Conservation (phyloP, 37 sponge, comb jelly and placozoan species). For the Axinella damicornis region DNA sequence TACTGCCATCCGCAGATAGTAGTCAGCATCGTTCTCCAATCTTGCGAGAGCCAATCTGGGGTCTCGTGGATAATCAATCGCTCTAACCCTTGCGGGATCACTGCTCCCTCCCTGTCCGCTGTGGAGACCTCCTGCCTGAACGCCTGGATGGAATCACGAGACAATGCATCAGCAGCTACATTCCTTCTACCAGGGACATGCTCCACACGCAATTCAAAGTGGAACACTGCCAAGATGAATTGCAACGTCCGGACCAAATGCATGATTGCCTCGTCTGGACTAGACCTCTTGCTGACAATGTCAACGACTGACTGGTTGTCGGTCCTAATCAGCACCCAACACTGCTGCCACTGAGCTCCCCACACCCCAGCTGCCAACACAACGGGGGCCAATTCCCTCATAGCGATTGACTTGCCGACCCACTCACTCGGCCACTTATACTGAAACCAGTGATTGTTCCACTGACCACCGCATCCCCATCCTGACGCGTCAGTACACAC, state of each 20-base stretch:
- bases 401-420: not conserved
- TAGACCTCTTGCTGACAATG: not conserved
- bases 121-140: not conserved
- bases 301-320: conserved; percentile 21
- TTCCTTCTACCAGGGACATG: conserved; percentile 27
- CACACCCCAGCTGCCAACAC: conserved; percentile 30
- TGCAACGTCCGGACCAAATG: conserved; percentile 38
- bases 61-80: conserved; percentile 11
- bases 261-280: not conserved
- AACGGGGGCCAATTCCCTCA: conserved; percentile 34
- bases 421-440: not conserved
- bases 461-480: conserved; percentile 32
- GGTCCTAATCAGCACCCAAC: not conserved
- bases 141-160: conserved; percentile 20
- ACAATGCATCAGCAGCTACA: conserved; percentile 39
- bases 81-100: not conserved
- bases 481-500: conserved; percentile 27
- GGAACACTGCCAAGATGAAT: conserved; percentile 30
- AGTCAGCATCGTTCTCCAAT: conserved; percentile 44
- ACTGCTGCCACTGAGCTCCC: conserved; percentile 15
- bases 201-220: not conserved
- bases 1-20: not conserved
- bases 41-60: conserved; percentile 47
- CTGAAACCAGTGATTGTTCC: conserved; percentile 16
- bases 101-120: not conserved